Percentiles rank a stretch among this genome's conserved stretches.
Evolutionary conservation across 92 coral and sea anemone species (phyloP).

Genomic region (Epizoanthus rinbou): DNA sequence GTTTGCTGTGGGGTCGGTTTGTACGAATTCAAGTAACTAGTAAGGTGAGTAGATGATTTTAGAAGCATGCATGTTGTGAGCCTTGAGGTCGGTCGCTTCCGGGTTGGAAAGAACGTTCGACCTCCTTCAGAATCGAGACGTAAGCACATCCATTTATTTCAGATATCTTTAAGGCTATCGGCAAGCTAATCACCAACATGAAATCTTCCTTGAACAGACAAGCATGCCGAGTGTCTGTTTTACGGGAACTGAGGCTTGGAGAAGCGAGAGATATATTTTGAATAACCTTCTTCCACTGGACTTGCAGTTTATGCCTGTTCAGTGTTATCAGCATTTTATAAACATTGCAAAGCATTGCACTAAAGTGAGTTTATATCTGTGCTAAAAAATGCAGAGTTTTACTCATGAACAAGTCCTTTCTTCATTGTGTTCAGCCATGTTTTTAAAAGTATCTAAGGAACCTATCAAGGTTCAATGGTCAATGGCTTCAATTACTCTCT

Average conservation of each 20-base stretch:
- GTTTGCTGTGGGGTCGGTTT: not conserved
- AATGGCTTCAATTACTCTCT: too few species aligned
- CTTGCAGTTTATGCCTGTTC: too few species aligned
- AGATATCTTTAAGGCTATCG: not conserved
- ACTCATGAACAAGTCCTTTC: too few species aligned
- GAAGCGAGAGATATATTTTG: not conserved
- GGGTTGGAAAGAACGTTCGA: not conserved
- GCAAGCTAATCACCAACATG: not conserved
- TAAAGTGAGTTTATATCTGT: too few species aligned
- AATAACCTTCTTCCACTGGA: not conserved
- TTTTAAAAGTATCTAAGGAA: too few species aligned
- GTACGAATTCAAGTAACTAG: not conserved
- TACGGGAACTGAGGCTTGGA: not conserved
- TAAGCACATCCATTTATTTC: not conserved
- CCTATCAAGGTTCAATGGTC: too few species aligned
- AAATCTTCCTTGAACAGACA: slow-evolving; percentile 3
- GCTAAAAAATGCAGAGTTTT: too few species aligned
- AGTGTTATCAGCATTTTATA: too few species aligned
- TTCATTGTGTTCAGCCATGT: too few species aligned
- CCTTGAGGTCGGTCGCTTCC: not conserved
- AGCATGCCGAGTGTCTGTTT: not conserved
- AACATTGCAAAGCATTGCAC: too few species aligned
- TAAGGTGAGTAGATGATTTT: slow-evolving; percentile 5
- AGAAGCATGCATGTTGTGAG: not conserved
- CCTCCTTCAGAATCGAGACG: not conserved